Evolutionary conservation across 2,888 invertebrate species (phyloP).

Genomic region (Diogma glabrata): DNA sequence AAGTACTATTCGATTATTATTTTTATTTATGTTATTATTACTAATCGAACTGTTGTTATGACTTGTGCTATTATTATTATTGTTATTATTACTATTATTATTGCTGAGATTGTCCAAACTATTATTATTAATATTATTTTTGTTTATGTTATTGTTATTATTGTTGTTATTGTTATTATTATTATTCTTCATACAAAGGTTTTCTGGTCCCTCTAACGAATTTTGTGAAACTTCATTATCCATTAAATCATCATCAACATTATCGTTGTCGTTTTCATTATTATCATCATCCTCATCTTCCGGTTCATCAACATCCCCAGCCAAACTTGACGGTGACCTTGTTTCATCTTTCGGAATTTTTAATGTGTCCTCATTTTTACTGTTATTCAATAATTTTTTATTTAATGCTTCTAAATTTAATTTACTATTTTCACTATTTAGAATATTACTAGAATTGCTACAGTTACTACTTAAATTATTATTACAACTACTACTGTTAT

Average conservation of each 20-base stretch:
- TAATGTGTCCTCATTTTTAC: constrained; percentile 1
- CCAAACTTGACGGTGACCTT: no score
- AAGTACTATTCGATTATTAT: constrained; percentile 34
- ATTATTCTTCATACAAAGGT: constrained; percentile 31
- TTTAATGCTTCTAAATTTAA: constrained; percentile 1
- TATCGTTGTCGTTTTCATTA: constrained; percentile 21
- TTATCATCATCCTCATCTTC: constrained; percentile 22
- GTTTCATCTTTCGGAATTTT: background rate
- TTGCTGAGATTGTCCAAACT: constrained; percentile 19
- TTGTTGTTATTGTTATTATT: constrained; percentile 9
- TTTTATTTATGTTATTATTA: constrained; percentile 28
- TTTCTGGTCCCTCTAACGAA: constrained; percentile 32
- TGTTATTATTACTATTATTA: constrained; percentile 17
- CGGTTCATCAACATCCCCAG: background rate
- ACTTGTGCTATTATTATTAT: constrained; percentile 23
- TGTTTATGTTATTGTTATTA: constrained; percentile 10
- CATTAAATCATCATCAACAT: constrained; percentile 16
- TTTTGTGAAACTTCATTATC: constrained; percentile 15
- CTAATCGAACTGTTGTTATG: constrained; percentile 29
- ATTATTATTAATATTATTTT: constrained; percentile 10
- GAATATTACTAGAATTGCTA: background rate
- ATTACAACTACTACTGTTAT: constrained; percentile 7
- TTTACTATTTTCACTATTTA: constrained; percentile 7
- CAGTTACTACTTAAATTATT: constrained; percentile 7
- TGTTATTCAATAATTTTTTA: constrained; percentile 7